Evolutionary conservation across 2,888 invertebrate species (phyloP).

Genomic region (Rugalucina vietnamica): DNA sequence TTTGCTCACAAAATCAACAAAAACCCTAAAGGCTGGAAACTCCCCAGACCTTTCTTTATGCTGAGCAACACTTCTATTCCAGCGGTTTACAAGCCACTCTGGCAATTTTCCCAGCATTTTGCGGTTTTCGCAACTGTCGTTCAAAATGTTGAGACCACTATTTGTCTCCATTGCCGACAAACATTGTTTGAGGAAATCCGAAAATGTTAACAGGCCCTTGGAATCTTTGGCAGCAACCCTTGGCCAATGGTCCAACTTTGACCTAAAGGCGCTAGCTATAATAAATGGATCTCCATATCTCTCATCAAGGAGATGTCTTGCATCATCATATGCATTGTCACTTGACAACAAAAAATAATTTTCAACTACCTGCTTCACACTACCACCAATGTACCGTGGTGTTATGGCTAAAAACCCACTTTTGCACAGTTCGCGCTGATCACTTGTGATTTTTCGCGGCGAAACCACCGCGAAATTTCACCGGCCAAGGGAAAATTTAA

Average conservation of each 20-base stretch:
- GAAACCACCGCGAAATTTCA: too few relatives aligned
- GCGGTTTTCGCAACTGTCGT: conserved; percentile 54
- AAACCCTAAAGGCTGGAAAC: conserved; percentile 37
- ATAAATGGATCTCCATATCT: conserved; percentile 50
- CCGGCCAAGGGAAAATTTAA: too few relatives aligned
- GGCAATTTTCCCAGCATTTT: conserved; percentile 46
- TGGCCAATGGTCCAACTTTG: conserved; percentile 51
- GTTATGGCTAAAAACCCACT: too few relatives aligned
- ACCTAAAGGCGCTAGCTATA: conserved; percentile 46
- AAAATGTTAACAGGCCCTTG: conserved; percentile 24
- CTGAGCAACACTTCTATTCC: conserved; percentile 29
- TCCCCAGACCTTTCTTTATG: conserved; percentile 7
- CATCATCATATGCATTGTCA: conserved; percentile 47
- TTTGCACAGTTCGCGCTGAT: too few relatives aligned
- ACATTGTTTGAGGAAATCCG: conserved; percentile 47
- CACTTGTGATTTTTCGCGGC: too few relatives aligned
- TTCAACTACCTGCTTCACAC: conserved; percentile 47
- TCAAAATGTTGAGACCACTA: conserved; percentile 9
- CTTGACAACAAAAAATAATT: conserved; percentile 50
- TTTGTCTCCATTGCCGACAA: conserved; percentile 21
- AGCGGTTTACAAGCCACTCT: conserved; percentile 33
- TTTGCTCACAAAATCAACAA: conserved; percentile 36
- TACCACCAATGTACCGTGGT: conserved; percentile 48
- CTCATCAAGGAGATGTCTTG: conserved; percentile 47
- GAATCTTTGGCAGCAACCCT: conserved; percentile 24